Conservation (phyloP, 2,888 invertebrate genomes). For the Drosophila meridiana region DNA sequence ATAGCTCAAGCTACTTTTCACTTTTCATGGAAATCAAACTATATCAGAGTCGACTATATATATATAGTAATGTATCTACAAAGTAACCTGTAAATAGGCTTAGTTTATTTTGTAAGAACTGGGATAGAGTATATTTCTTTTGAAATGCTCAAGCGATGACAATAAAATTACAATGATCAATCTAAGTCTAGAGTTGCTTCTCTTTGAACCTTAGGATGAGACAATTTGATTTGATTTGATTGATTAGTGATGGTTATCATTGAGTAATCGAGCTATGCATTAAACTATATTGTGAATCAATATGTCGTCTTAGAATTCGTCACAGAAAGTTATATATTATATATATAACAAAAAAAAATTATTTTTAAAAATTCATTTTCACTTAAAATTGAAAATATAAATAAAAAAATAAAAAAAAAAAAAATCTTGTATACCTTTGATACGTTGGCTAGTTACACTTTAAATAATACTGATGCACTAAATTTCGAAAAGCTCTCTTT, state of each 20-base stretch:
- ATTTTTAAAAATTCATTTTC: background rate
- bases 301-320: background rate
- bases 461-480: conserved; percentile 3
- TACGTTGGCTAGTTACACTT: background rate
- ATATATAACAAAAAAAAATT: background rate
- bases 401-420: background rate
- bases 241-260: conserved; percentile 4
- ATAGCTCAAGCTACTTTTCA: background rate
- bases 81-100: background rate
- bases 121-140: too few species aligned
- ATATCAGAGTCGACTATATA: background rate
- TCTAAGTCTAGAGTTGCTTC: background rate
- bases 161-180: background rate
- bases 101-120: background rate
- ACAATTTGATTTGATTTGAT: background rate
- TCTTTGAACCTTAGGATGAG: background rate
- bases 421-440: conserved; percentile 4
- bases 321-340: background rate
- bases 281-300: background rate
- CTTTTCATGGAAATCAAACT: background rate
- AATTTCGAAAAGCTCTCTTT: background rate
- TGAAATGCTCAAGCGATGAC: background rate
- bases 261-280: background rate
- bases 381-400: background rate
- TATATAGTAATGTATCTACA: background rate